phyloP scores from a whole-genome alignment of 2,888 invertebrate species.

The Cepaea hortensis region DNA sequence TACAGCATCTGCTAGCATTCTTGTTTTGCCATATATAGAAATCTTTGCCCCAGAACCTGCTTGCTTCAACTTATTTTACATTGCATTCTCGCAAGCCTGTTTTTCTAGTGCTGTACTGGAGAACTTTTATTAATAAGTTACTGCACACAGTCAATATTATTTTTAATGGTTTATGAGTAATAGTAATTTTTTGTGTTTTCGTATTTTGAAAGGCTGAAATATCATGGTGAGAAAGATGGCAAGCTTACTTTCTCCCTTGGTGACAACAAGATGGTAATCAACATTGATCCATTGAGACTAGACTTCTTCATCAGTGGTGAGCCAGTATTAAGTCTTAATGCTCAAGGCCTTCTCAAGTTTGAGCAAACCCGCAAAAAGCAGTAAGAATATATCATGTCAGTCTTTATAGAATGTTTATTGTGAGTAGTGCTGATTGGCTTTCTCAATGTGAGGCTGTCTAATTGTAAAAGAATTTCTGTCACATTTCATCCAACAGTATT shows the following conservation, averaged over 20 bases:
- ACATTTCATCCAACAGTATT: too few species aligned
- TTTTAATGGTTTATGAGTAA: background rate
- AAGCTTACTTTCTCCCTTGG: slow-evolving; percentile 75
- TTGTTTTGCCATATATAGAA: too few species aligned
- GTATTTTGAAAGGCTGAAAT: slow-evolving; percentile 34
- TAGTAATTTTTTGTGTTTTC: background rate
- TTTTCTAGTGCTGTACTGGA: too few species aligned
- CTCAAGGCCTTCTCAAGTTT: slow-evolving; percentile 91
- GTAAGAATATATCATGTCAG: slow-evolving; percentile 52
- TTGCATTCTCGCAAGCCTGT: too few species aligned
- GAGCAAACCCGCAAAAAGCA: slow-evolving; percentile 82
- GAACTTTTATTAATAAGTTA: too few species aligned
- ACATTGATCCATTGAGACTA: slow-evolving; percentile 87
- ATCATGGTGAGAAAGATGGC: slow-evolving; percentile 48
- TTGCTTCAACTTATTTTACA: too few species aligned
- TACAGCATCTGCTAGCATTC: too few species aligned
- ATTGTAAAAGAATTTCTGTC: too few species aligned
- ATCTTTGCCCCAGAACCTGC: too few species aligned
- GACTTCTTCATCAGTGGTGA: slow-evolving; percentile 80
- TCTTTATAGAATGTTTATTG: background rate
- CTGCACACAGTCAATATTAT: background rate
- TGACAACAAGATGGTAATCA: slow-evolving; percentile 81
- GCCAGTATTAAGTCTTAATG: slow-evolving; percentile 88
- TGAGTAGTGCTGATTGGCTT: background rate
- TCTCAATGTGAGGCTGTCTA: background rate